These are phyloP conservation scores for Megaleporinus macrocephalus DNA, from an alignment of 2,113 vertebrate species.

Conservation along the genomic window DNA sequence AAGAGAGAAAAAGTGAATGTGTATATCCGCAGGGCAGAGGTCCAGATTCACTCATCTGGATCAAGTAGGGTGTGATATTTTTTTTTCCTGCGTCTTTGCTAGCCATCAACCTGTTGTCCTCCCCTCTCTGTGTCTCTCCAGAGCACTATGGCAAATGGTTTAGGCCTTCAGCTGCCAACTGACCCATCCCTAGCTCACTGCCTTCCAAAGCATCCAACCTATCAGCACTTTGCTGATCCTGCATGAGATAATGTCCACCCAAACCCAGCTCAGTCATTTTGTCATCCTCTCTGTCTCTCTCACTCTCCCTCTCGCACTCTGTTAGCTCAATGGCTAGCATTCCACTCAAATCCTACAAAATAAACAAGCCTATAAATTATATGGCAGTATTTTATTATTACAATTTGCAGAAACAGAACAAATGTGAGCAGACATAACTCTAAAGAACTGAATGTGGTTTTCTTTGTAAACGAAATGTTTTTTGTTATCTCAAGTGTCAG, in stretches of 20 bases:
- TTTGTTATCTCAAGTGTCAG: no score
- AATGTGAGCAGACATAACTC: no score
- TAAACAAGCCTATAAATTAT: not conserved
- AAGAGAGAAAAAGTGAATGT: not conserved
- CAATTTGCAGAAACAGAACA: no score
- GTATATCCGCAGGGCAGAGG: not conserved
- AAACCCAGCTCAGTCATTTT: not conserved
- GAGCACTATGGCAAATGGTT: not conserved
- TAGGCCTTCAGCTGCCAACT: not conserved
- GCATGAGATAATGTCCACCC: not conserved
- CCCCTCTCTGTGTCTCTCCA: not conserved
- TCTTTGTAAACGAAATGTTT: no score
- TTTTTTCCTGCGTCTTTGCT: not conserved
- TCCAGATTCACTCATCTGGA: not conserved
- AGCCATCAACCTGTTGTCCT: not conserved
- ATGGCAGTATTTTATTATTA: not conserved
- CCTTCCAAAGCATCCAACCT: conserved; percentile 1
- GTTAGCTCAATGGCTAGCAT: conserved; percentile 16
- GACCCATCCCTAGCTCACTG: not conserved
- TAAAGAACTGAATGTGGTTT: no score
- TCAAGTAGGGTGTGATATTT: not conserved
- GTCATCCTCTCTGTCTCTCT: not conserved
- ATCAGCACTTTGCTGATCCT: not conserved
- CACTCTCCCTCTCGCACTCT: not conserved
- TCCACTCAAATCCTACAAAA: conserved; percentile 15